phyloP scores from a whole-genome alignment of 2,113 vertebrate genomes.

The Pitta sordida region DNA sequence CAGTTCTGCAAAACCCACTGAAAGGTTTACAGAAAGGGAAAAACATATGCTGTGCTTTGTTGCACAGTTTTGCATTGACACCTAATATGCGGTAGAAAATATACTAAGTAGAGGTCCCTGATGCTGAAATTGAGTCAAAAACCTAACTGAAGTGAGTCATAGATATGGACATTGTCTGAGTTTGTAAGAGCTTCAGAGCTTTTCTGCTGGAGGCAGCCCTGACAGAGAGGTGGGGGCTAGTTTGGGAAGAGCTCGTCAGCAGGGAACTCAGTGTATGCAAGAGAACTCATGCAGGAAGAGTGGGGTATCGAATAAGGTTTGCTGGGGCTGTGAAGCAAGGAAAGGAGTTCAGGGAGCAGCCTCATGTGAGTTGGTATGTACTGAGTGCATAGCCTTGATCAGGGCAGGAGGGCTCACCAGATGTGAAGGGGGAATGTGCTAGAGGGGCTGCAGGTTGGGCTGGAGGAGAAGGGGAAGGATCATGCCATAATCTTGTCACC shows the following conservation, averaged over 20 bases:
- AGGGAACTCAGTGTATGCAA: background rate
- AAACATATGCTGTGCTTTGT: background rate
- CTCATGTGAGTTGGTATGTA: background rate
- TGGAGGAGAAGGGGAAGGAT: background rate
- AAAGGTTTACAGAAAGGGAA: background rate
- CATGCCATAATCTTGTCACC: background rate
- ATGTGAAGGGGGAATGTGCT: background rate
- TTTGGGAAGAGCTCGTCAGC: background rate
- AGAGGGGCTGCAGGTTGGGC: background rate
- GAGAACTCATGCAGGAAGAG: background rate
- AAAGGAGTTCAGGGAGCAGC: background rate
- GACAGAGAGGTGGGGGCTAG: background rate
- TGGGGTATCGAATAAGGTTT: background rate
- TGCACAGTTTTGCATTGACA: background rate
- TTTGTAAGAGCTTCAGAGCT: background rate
- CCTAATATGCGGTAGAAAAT: background rate
- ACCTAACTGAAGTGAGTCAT: background rate
- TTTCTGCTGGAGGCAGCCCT: background rate
- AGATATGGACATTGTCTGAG: background rate
- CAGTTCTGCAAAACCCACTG: background rate
- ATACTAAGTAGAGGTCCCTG: background rate
- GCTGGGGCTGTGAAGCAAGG: background rate
- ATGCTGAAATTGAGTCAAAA: background rate
- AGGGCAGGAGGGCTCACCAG: background rate
- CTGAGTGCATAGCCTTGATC: background rate